Evolutionary conservation across 2,113 vertebrate genomes (phyloP).

Genomic region (Rattus rattus): DNA sequence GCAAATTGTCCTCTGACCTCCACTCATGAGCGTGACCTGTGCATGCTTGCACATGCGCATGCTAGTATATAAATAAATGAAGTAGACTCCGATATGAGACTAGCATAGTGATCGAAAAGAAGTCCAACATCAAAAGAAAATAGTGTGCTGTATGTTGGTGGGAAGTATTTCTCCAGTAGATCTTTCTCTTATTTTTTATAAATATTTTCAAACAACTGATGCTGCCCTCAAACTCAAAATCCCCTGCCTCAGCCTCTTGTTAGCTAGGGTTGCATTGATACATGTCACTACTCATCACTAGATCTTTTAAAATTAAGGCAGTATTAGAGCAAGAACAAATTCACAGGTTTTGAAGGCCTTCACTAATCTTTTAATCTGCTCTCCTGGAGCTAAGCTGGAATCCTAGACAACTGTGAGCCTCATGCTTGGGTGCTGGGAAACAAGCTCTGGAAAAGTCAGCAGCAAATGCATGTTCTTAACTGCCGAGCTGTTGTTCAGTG

Average conservation of each 20-base stretch:
- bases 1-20: background rate
- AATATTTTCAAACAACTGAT: background rate
- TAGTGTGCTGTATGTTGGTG: background rate
- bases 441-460: background rate
- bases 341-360: background rate
- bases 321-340: background rate
- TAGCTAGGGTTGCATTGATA: background rate
- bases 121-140: background rate
- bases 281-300: background rate
- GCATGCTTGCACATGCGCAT: no score
- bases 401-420: background rate
- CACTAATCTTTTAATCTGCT: background rate
- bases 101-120: background rate
- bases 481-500: background rate
- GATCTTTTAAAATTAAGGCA: conserved; percentile 1
- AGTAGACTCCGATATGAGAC: background rate
- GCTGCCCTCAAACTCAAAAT: background rate
- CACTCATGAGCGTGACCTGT: background rate
- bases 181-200: background rate
- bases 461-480: background rate
- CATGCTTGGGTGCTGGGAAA: background rate
- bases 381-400: background rate
- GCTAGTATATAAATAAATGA: background rate
- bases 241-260: background rate
- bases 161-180: background rate